phyloP scores from a whole-genome alignment of 2,888 invertebrate genomes.

The Caenorhabditis zanzibari region DNA sequence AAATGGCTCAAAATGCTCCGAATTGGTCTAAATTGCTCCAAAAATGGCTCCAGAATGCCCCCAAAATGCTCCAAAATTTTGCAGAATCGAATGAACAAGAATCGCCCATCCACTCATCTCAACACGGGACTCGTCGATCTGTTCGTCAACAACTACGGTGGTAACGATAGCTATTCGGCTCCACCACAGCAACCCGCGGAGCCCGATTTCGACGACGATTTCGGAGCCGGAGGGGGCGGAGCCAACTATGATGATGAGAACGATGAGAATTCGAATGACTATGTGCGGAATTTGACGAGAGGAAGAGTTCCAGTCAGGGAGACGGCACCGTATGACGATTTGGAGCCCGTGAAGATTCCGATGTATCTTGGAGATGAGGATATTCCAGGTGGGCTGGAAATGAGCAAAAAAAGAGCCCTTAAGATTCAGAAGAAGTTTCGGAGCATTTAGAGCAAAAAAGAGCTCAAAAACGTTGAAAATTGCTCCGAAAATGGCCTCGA shows the following conservation, averaged over 20 bases:
- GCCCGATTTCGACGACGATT: conserved; percentile 7
- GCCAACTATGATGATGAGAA: conserved; percentile 17
- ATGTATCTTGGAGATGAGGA: conserved; percentile 50
- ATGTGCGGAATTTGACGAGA: conserved; percentile 39
- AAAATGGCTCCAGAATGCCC: too few relatives aligned
- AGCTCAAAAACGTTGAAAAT: too few relatives aligned
- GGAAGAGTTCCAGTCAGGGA: conserved; percentile 9
- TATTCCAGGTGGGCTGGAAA: conserved; percentile 23
- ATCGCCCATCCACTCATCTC: conserved; percentile 57
- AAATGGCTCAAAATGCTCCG: too few relatives aligned
- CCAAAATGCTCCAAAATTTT: too few relatives aligned
- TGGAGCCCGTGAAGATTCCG: conserved; percentile 9
- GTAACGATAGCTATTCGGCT: neutral
- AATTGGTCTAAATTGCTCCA: too few relatives aligned
- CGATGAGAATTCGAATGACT: conserved; percentile 25
- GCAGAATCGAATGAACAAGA: conserved; percentile 24
- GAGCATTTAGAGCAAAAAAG: too few relatives aligned
- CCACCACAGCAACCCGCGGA: neutral
- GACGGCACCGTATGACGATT: conserved; percentile 41
- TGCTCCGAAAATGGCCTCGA: too few relatives aligned
- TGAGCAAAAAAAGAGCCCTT: too few relatives aligned
- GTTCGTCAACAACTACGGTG: conserved; percentile 42
- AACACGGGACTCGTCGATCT: conserved; percentile 50
- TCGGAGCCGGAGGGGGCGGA: conserved; percentile 11
- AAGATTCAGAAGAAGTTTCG: too few relatives aligned